Conservation (phyloP, 2,888 invertebrate species). For the Colostygia pectinataria region DNA sequence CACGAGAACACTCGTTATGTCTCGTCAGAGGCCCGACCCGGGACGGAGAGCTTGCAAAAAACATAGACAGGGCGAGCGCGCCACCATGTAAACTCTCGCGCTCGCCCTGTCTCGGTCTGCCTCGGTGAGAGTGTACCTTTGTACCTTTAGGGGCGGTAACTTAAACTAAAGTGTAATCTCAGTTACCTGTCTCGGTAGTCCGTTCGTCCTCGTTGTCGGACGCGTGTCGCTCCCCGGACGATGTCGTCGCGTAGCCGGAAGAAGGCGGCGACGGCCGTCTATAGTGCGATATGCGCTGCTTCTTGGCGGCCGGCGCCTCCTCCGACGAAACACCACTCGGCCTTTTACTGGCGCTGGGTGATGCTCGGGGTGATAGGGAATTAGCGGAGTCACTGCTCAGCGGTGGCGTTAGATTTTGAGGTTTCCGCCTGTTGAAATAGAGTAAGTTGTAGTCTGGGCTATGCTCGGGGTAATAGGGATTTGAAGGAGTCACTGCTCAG, state of each 20-base stretch:
- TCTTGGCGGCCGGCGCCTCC: slow-evolving; percentile 85
- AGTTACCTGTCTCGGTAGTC: slow-evolving; percentile 45
- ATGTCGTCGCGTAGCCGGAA: slow-evolving; percentile 72
- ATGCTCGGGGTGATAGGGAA: slow-evolving; percentile 90
- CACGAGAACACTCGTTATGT: no score
- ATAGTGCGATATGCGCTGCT: slow-evolving; percentile 92
- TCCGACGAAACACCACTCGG: slow-evolving; percentile 87
- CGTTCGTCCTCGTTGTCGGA: slow-evolving; percentile 79
- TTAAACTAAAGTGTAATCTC: no score
- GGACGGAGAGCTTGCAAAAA: no score
- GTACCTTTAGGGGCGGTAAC: no score
- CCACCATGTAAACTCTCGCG: no score
- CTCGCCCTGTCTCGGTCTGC: no score
- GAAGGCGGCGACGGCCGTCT: slow-evolving; percentile 80
- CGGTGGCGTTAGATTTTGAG: slow-evolving; percentile 95
- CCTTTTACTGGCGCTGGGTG: slow-evolving; percentile 82
- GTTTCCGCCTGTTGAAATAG: slow-evolving; percentile 86
- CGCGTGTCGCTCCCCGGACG: slow-evolving; percentile 79
- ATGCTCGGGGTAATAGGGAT: slow-evolving; percentile 90
- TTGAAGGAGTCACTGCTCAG: slow-evolving; percentile 94
- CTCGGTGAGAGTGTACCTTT: no score
- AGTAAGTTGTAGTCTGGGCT: no score
- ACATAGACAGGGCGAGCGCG: no score
- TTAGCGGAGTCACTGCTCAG: slow-evolving; percentile 94
- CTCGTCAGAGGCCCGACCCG: no score